Base-by-base conservation (phyloP, 30 jellyfish, hydroid and myxozoan species). In the Hydractinia symbiolongicarpus region DNA sequence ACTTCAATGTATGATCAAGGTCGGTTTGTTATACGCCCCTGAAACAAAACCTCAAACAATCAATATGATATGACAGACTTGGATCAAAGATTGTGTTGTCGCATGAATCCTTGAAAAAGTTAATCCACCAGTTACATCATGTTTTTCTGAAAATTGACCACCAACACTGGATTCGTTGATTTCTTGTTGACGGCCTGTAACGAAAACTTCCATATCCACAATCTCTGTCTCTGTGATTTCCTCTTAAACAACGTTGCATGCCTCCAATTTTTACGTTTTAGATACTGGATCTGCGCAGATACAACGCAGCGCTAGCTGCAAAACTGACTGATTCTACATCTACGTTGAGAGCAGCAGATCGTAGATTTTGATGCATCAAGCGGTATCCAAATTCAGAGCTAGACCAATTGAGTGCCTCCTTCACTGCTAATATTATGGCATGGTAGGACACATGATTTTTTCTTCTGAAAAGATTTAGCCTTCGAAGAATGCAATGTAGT, bases 121-220 rank as follows among this genome's bases (percentile, higher is more conserved):
- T 58, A 40, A 82, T 68, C 84, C 89, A 72, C 84, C 89, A 68
- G 16, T 57, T 57, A 50, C 60, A 21, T 52, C 77, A 73, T 0
- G 84, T 54, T 53, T 72, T 82, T 53, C 73, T 72, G 50, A 82
- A 72, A n/a, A 20, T 61, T 44, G 79, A 66, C 89, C 89, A 82
- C 84, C 84, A 71, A 49, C 83, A 72, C 88, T 77, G 81, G 8
- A 77, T 77, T 69, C 85, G 57, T 50, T 77, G 85, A 60, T 79
- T 79, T 16, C 80, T 17, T 61, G 50, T 64, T 21, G 87, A 81
- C 30, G 79, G 53, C 8, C 88, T 84, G 51, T 70, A 54, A 17
- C 30, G 17, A 53, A 81, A 81, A 30, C 84, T 61, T 70, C 84
- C 68, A 58, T 14, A 7, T 30, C 44, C 44, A 30, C 44, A 30